Percentiles rank a stretch among this genome's conserved stretches.
Evolutionary conservation across 2,113 vertebrate species (phyloP).

Genomic region (Paraplagusia blochii): DNA sequence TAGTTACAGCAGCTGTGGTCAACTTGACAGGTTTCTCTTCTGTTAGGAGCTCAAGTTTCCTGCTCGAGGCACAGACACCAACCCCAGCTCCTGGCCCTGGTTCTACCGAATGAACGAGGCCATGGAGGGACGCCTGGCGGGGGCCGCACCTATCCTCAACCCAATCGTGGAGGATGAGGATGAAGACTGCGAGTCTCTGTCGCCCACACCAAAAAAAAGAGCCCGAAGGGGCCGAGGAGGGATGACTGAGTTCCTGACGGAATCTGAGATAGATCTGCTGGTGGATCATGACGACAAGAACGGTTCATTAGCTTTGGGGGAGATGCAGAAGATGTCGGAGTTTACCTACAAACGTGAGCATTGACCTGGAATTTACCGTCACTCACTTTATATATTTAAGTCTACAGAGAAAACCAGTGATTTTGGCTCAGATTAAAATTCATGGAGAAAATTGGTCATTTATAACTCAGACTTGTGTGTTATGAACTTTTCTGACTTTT

Average conservation of each 20-base stretch:
- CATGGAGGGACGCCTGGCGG: conserved; percentile 67
- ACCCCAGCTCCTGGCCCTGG: conserved; percentile 76
- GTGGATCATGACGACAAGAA: conserved; percentile 63
- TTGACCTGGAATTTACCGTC: too few species aligned
- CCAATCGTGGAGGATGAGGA: conserved; percentile 67
- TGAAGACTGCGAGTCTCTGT: conserved; percentile 60
- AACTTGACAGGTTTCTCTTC: conserved; percentile 2
- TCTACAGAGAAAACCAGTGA: too few species aligned
- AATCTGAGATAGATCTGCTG: conserved; percentile 70
- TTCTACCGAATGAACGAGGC: conserved; percentile 76
- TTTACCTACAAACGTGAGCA: conserved; percentile 64
- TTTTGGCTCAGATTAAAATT: too few species aligned
- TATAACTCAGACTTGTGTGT: not conserved
- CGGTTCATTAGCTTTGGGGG: conserved; percentile 39
- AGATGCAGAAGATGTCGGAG: conserved; percentile 52
- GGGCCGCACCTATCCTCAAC: conserved; percentile 57
- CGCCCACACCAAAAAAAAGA: conserved; percentile 49
- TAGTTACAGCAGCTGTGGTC: too few species aligned
- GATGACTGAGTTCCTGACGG: conserved; percentile 69
- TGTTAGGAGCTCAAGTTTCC: conserved; percentile 71
- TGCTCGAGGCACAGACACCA: conserved; percentile 54
- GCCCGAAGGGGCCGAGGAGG: conserved; percentile 46
- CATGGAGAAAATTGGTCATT: not conserved
- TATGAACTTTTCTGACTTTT: not conserved
- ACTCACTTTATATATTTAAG: too few species aligned